These are phyloP conservation scores for Triplophysa yarkandensis DNA, from an alignment of 2,797 vertebrate genomes.

Conservation along the genomic window DNA sequence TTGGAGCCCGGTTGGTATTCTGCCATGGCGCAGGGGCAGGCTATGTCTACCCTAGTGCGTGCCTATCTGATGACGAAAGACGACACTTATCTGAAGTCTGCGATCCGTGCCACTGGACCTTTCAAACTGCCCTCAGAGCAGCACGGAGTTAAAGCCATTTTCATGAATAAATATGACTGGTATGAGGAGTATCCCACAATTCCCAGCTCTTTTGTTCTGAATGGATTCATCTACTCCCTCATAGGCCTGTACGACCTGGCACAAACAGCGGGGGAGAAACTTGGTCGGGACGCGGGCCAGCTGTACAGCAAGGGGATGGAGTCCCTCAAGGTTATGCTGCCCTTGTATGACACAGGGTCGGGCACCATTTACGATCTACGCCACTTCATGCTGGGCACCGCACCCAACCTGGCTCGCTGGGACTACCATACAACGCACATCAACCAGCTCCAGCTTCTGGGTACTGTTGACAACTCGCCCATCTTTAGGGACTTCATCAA, in stretches of 20 bases:
- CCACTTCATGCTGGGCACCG: conserved; percentile 91
- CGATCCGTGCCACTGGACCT: conserved; percentile 86
- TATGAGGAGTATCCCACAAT: conserved; percentile 98
- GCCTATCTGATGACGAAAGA: conserved; percentile 94
- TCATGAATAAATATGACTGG: conserved; percentile 95
- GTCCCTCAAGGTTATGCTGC: conserved; percentile 95
- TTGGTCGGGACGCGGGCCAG: conserved; percentile 82
- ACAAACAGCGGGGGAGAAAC: conserved; percentile 88
- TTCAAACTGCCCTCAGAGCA: conserved; percentile 89
- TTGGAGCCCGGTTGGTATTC: conserved; percentile 98
- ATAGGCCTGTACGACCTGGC: conserved; percentile 93
- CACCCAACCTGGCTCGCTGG: conserved; percentile 98
- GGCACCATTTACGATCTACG: conserved; percentile 98
- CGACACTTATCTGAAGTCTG: conserved; percentile 84
- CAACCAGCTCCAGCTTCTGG: conserved; percentile 96
- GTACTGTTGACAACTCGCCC: conserved; percentile 85
- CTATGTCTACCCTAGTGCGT: conserved; percentile 93
- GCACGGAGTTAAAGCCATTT: conserved; percentile 91
- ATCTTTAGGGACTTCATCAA: conserved; percentile 91
- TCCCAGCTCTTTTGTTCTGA: conserved; percentile 95
- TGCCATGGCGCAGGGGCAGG: conserved; percentile 98
- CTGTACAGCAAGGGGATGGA: conserved; percentile 91
- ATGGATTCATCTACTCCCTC: conserved; percentile 97
- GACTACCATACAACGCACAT: conserved; percentile 99
- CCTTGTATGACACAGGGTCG: conserved; percentile 94